These are phyloP conservation scores for Pangasius macronema DNA, from an alignment of 2,797 vertebrate genomes.

Conservation along the genomic window DNA sequence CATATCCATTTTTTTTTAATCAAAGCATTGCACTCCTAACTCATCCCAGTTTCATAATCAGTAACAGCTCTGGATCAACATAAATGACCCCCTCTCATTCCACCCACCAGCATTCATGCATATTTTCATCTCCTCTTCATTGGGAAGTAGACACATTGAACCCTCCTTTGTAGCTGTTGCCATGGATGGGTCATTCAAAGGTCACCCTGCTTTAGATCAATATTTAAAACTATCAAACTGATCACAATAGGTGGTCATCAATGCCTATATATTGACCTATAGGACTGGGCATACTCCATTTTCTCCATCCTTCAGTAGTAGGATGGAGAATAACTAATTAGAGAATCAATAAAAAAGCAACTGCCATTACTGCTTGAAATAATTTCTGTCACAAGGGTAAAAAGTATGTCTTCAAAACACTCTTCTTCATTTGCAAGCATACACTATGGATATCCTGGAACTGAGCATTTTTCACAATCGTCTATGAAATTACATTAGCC, in stretches of 20 bases:
- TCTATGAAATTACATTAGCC: not conserved
- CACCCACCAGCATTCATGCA: conserved; percentile 18
- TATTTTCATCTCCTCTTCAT: conserved; percentile 12
- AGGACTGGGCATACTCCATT: not conserved
- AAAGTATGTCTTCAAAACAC: not conserved
- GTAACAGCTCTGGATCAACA: conserved; percentile 28
- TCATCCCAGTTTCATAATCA: conserved; percentile 33
- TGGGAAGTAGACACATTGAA: conserved; percentile 28
- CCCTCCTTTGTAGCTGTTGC: conserved; percentile 22
- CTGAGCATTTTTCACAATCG: not conserved
- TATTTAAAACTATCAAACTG: conserved; percentile 34
- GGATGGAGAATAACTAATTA: not conserved
- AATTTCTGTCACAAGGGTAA: not conserved
- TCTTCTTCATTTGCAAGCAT: not conserved
- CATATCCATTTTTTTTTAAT: not conserved
- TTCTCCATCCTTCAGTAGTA: not conserved
- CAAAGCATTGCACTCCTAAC: not conserved
- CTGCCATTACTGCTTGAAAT: not conserved
- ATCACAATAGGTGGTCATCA: conserved; percentile 7
- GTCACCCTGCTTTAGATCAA: conserved; percentile 23
- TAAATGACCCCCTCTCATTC: conserved; percentile 22
- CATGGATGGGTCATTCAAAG: conserved; percentile 47
- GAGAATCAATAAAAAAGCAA: conserved; percentile 11
- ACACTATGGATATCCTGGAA: not conserved
- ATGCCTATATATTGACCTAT: conserved; percentile 12